Conservation (phyloP, 2,797 vertebrate genomes). For the Peromyscus attwateri region DNA sequence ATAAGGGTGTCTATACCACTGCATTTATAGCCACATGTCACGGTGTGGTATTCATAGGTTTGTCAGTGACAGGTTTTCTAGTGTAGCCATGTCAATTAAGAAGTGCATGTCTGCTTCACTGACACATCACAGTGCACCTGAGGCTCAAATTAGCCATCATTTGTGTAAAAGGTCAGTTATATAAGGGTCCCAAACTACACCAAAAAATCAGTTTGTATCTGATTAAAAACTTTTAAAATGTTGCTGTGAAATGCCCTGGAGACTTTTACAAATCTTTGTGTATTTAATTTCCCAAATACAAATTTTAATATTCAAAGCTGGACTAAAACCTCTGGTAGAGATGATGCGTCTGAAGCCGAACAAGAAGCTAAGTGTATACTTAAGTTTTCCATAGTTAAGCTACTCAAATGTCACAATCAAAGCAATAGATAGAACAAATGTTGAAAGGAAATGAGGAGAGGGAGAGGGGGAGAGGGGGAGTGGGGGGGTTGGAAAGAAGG, state of each 20-base stretch:
- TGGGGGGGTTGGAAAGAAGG: constrained; percentile 51
- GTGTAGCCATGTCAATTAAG: constrained; percentile 61
- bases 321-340: constrained; percentile 62
- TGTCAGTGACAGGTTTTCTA: constrained; percentile 66
- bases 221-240: constrained; percentile 51
- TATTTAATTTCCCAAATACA: constrained; percentile 44
- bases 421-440: constrained; percentile 84
- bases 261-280: background rate
- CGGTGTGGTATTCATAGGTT: constrained; percentile 73
- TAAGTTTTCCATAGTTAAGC: constrained; percentile 77
- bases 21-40: constrained; percentile 66
- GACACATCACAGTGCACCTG: constrained; percentile 65
- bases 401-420: constrained; percentile 86
- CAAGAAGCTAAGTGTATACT: constrained; percentile 56
- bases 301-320: constrained; percentile 71
- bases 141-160: constrained; percentile 62
- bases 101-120: constrained; percentile 28
- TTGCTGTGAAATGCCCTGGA: constrained; percentile 48
- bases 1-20: constrained; percentile 54
- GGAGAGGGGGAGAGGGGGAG: constrained; percentile 66
- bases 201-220: constrained; percentile 50
- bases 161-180: constrained; percentile 31
- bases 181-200: background rate
- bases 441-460: constrained; percentile 73
- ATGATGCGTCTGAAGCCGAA: constrained; percentile 70